Evolutionary conservation across 2,888 invertebrate species (phyloP).

Genomic region (Girardia tigrina): DNA sequence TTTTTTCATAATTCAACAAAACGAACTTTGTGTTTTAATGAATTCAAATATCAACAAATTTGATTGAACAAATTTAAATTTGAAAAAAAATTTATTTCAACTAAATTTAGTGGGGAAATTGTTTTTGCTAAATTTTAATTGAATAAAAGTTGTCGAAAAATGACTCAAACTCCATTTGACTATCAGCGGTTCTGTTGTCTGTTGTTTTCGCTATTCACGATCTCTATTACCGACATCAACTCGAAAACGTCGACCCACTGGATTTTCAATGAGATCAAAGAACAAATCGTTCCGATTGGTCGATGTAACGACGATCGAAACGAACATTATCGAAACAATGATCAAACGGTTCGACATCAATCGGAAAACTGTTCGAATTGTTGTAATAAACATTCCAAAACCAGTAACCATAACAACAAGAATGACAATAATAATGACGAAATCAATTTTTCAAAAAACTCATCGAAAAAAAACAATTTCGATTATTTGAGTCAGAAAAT

Average conservation of each 20-base stretch:
- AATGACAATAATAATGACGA: not conserved
- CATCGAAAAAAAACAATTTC: too few species aligned
- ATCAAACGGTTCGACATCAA: too few species aligned
- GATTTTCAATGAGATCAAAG: constrained; percentile 58
- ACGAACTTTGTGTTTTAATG: too few species aligned
- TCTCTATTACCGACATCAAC: constrained; percentile 63
- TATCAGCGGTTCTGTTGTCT: not conserved
- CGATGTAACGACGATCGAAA: not conserved
- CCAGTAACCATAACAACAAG: too few species aligned
- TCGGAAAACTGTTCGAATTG: not conserved
- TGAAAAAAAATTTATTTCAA: not conserved
- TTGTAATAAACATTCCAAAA: not conserved
- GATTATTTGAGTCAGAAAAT: too few species aligned
- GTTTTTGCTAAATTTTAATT: not conserved
- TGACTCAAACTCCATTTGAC: not conserved
- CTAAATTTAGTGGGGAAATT: not conserved
- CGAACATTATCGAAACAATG: not conserved
- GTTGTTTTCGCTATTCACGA: constrained; percentile 52
- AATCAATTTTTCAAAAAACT: too few species aligned
- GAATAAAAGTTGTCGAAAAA: not conserved
- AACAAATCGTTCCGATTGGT: not conserved
- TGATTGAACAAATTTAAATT: not conserved
- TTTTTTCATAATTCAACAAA: too few species aligned
- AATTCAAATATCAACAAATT: constrained; percentile 20
- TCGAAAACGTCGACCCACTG: constrained; percentile 69